Evolutionary conservation across 1,140 invertebrate genomes (phyloP), one percentile per base, ranked within the genome.

Genomic region (Theocolax elegans): DNA sequence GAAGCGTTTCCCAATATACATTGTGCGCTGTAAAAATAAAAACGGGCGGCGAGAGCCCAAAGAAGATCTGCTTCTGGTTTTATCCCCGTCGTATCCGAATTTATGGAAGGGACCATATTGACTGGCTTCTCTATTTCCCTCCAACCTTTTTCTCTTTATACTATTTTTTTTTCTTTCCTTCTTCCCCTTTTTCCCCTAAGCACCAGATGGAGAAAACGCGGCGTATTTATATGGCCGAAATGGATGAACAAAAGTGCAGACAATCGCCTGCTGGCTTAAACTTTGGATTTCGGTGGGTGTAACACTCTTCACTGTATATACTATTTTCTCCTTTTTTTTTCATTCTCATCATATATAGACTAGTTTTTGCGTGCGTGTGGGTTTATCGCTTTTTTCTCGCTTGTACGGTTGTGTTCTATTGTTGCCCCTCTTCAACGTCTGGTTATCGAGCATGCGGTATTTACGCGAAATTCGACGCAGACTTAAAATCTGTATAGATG

Each of bases 61-160:
- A 40, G 40, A 48, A 31, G 42, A 67, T 59, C 29, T 13, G 42
- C 44, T 35, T 35, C 54, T 15, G 31, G 29, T 67, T 68, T 68
- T 62, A 62, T 62, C 44, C 35, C 9, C 31, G 23, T 42, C 35
- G 58, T 51, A 68, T 68, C 23, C 48, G 56, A 62, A 53, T 68
- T 68, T 68, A 68, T 68, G 58, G 67, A 68, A 67, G 48, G 35
- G 44, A 46, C 56, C 54, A 60, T 49, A 63, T 71, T 51, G 44
- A 63, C 69, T 56, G 25, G 19, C 53, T 44, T 65, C 42, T 35
- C 27, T 25, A 8, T 46, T 25, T 54, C 17, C 25, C 49, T n/a
- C 49, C 46, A 38, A 49, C n/a, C 12, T 63, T 38, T 40, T 21
- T 58, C 17, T 40, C 17, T 31, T 25, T 19, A 29, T 23, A 35